Conservation (phyloP, 2,113 vertebrate species). For the Pardalotus punctatus region DNA sequence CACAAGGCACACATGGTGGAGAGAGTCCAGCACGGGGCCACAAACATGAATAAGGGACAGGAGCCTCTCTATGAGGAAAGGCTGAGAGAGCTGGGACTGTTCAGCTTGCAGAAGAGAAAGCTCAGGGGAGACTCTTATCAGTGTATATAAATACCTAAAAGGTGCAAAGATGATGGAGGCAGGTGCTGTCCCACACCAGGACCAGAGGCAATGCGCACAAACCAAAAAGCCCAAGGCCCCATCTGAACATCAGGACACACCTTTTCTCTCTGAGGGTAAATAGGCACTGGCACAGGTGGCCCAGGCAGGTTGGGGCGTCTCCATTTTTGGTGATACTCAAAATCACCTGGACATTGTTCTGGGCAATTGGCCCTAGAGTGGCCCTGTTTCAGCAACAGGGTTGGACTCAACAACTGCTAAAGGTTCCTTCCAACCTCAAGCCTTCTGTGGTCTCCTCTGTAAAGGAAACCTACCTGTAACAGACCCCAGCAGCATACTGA, state of each 20-base stretch:
- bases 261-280: not conserved
- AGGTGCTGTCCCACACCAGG: accelerated
- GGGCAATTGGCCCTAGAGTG: not conserved
- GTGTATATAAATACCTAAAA: not conserved
- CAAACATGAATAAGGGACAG: not conserved
- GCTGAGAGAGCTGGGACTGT: not conserved
- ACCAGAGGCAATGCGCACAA: not conserved
- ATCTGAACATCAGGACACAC: not conserved
- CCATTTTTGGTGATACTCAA: not conserved
- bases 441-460: not conserved
- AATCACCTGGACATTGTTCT: not conserved
- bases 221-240: not conserved
- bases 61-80: not conserved
- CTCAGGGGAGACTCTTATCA: not conserved
- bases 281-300: not conserved
- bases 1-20: not conserved
- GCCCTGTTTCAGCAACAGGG: not conserved
- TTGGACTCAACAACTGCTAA: not conserved
- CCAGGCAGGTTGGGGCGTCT: not conserved
- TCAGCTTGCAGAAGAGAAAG: not conserved
- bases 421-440: not conserved
- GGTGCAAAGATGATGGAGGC: not conserved
- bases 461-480: not conserved
- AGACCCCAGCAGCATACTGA: not conserved
- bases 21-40: not conserved